These are phyloP conservation scores for Pyrgus malvae DNA, from an alignment of 2,888 invertebrate genomes.

Conservation along the genomic window DNA sequence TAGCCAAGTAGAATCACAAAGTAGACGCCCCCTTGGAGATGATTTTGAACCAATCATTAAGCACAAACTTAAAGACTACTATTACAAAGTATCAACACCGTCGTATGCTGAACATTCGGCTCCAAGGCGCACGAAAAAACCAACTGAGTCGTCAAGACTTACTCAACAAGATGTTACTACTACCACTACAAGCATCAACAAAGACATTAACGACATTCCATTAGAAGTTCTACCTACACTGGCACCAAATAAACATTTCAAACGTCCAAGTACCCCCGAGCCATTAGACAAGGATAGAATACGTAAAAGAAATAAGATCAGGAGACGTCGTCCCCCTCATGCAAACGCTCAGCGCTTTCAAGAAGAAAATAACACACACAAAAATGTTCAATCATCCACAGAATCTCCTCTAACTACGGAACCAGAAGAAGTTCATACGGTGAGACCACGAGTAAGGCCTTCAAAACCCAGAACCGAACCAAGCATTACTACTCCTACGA, in stretches of 20 bases:
- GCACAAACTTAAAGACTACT: constrained; percentile 72
- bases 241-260: constrained; percentile 72
- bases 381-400: constrained; percentile 42
- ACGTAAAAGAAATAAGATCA: constrained; percentile 70
- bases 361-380: constrained; percentile 52
- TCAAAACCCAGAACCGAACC: constrained; percentile 53
- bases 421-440: constrained; percentile 60
- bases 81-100: constrained; percentile 71
- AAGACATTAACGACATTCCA: constrained; percentile 52
- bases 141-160: constrained; percentile 48
- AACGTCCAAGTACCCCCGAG: constrained; percentile 55
- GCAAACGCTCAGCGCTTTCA: constrained; percentile 53
- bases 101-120: constrained; percentile 58
- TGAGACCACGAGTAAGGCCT: constrained; percentile 64
- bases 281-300: constrained; percentile 62
- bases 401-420: constrained; percentile 47
- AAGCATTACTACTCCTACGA: constrained; percentile 66
- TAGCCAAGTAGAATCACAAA: constrained; percentile 68
- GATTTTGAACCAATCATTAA: constrained; percentile 73
- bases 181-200: constrained; percentile 41
- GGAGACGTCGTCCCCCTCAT: constrained; percentile 68
- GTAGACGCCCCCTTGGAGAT: constrained; percentile 69
- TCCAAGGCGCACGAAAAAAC: constrained; percentile 66
- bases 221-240: constrained; percentile 68
- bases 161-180: constrained; percentile 35